Percentiles rank a stretch among this genome's conserved stretches.
phyloP scores from a whole-genome alignment of 1,140 invertebrate genomes.

The Neuroterus valhalla region DNA sequence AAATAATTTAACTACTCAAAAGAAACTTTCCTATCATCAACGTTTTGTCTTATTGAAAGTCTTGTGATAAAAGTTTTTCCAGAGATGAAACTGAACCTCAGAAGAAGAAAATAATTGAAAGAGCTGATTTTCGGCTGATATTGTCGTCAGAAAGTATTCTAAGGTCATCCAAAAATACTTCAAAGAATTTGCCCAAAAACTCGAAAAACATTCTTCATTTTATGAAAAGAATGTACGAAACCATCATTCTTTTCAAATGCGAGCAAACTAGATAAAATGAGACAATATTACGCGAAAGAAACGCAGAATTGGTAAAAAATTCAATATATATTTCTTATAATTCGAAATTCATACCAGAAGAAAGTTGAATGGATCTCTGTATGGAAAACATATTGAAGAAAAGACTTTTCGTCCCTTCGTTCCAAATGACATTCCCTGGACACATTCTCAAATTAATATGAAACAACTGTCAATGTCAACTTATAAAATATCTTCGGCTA shows the following conservation, averaged over 20 bases:
- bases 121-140: not conserved
- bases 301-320: not conserved
- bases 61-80: too few relatives aligned
- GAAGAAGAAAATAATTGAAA: not conserved
- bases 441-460: not conserved
- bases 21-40: too few relatives aligned
- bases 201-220: not conserved
- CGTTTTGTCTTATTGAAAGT: too few relatives aligned
- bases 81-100: too few relatives aligned
- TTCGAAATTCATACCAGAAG: too few relatives aligned
- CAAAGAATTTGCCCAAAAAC: not conserved
- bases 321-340: too few relatives aligned
- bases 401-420: not conserved
- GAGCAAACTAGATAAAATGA: not conserved
- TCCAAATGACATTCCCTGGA: not conserved
- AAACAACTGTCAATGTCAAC: not conserved
- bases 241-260: not conserved
- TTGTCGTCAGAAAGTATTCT: not conserved
- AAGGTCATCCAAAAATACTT: not conserved
- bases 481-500: not conserved
- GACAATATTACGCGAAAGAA: not conserved
- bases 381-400: too few relatives aligned
- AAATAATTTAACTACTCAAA: too few relatives aligned
- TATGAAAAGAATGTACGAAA: conserved; percentile 5
- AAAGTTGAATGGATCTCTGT: too few relatives aligned